Conservation (phyloP, 2,888 invertebrate genomes). For the Chalcis sispes region DNA sequence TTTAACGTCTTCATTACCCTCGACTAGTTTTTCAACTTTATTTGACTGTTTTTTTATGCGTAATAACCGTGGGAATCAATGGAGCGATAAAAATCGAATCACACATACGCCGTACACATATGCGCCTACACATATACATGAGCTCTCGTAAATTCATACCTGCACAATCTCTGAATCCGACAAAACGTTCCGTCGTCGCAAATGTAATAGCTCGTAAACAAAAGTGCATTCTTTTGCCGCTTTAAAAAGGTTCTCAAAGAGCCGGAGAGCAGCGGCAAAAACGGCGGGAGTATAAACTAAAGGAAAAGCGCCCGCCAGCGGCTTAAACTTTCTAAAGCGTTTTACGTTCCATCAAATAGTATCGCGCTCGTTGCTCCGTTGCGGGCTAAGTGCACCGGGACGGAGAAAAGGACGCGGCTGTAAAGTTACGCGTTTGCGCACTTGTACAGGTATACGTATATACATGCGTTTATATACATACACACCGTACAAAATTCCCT, state of each 20-base stretch:
- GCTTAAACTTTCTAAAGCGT: conserved; percentile 69
- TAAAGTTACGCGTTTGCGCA: conserved; percentile 11
- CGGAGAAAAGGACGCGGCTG: conserved; percentile 10
- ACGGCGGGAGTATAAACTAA: conserved; percentile 43
- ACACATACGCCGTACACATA: no score
- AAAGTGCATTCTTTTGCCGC: conserved; percentile 64
- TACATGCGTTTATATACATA: neutral
- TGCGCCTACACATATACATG: no score
- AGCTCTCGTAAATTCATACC: no score
- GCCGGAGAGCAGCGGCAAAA: conserved; percentile 39
- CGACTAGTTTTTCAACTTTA: no score
- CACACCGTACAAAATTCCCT: neutral
- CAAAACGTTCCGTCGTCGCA: conserved; percentile 11
- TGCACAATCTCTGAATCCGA: neutral
- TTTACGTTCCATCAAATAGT: conserved; percentile 63
- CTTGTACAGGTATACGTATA: neutral
- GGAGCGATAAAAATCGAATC: no score
- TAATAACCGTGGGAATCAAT: no score
- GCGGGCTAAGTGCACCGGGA: conserved; percentile 18
- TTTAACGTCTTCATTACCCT: no score
- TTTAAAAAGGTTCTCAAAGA: conserved; percentile 48
- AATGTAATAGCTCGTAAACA: conserved; percentile 58
- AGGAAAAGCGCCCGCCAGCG: conserved; percentile 66
- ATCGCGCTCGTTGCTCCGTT: conserved; percentile 50
- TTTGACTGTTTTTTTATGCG: no score